Evolutionary conservation across 1,140 invertebrate species (phyloP), one percentile per base, ranked within the genome.

Genomic region (Geopemphigus sp.): DNA sequence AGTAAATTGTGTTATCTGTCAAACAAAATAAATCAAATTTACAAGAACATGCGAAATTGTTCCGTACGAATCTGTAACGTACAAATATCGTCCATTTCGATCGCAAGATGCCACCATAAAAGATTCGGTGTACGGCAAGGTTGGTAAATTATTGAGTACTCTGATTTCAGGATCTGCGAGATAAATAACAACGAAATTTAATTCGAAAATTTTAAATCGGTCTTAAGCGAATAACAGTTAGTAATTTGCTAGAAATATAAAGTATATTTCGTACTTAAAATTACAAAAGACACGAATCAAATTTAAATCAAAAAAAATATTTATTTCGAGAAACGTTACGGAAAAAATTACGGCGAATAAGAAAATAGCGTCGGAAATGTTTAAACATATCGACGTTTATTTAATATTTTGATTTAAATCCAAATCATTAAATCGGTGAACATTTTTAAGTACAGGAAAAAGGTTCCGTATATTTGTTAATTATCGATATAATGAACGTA

Each of bases 11-110:
- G 10, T 2, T 2, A 22, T 59, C 22, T 22, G 1, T 59, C n/a
- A 24, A 24, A 59, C 10, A 59, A 4, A 59, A 12, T 59, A 56
- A 14, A 68, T 17, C 15, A 22, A 29, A 78, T 24, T 78, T 29
- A 78, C 74, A 12, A 78, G 39, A 50, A 78, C 74, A 12, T 78
- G 74, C 12, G 74, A 78, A 50, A 78, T 63, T 10, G 74, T 78
- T 5, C 74, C 74, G n/a, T 47, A 61, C 10, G 32, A 1, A 17
- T 78, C 74, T 0, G 74, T 78, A 1, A 78, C 57, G 8, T 63
- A 78, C 12, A 78, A 29, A 63, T 47, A 12, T 8, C 11, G 24
- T 63, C 26, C 74, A 29, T 78, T 63, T 5, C 26, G 24, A 50
- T 61, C 57, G 26, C 74, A 61, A 26, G 57, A 63, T 11, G 74